Percentiles rank a stretch among this genome's conserved stretches.
phyloP scores from a whole-genome alignment of 2,888 invertebrate species.

The Salpingus planirostris region DNA sequence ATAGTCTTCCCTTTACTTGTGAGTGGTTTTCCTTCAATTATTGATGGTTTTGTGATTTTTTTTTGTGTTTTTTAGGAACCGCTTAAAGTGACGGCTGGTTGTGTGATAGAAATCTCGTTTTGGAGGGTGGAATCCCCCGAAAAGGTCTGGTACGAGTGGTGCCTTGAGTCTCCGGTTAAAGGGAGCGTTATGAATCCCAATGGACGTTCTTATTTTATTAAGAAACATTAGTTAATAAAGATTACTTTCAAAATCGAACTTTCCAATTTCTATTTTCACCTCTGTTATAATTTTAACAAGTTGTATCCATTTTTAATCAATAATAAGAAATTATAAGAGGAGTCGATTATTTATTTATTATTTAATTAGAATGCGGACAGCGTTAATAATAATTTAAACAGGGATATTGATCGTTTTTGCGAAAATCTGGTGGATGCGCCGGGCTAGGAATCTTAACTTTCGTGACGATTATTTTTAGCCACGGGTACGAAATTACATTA shows the following conservation, averaged over 20 bases:
- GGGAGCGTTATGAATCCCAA: conserved; percentile 60
- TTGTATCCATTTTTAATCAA: conserved; percentile 4
- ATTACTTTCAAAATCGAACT: too few relatives aligned
- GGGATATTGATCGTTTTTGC: too few relatives aligned
- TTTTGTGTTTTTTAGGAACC: conserved; percentile 51
- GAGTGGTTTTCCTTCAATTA: conserved; percentile 31
- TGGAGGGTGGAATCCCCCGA: conserved; percentile 75
- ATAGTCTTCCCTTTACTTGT: conserved; percentile 86
- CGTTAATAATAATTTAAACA: too few relatives aligned
- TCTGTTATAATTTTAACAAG: background rate
- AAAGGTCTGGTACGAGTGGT: conserved; percentile 97
- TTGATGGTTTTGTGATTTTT: conserved; percentile 1
- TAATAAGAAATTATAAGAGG: too few relatives aligned
- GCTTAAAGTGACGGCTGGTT: conserved; percentile 59
- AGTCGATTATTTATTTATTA: too few relatives aligned
- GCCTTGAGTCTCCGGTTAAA: conserved; percentile 53
- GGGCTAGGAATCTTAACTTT: too few relatives aligned
- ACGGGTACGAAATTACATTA: too few relatives aligned
- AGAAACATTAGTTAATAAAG: conserved; percentile 25
- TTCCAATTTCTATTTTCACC: too few relatives aligned
- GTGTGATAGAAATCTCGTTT: conserved; percentile 68
- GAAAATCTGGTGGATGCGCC: too few relatives aligned
- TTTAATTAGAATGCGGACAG: too few relatives aligned
- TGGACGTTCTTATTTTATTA: conserved; percentile 64
- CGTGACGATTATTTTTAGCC: too few relatives aligned